Conservation (phyloP, 2,888 invertebrate genomes). For the Thymelicus acteon region DNA sequence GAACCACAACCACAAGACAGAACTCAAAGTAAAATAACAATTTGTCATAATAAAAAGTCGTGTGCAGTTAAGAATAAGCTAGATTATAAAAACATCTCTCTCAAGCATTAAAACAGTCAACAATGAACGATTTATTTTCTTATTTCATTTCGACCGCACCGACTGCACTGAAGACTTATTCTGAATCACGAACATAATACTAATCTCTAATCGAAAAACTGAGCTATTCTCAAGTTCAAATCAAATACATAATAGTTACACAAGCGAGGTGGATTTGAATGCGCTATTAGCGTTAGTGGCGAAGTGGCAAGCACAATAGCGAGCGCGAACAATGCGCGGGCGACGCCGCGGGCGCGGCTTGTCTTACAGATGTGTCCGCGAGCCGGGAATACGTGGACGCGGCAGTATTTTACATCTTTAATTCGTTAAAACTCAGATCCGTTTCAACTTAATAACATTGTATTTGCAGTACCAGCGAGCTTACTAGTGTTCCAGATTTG, state of each 20-base stretch:
- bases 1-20: no score
- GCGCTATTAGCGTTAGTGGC: slow-evolving; percentile 43
- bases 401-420: background rate
- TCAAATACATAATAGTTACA: slow-evolving; percentile 40
- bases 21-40: no score
- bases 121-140: slow-evolving; percentile 6
- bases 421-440: no score
- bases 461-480: no score
- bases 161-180: slow-evolving; percentile 1
- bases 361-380: slow-evolving; percentile 20
- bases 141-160: background rate
- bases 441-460: no score
- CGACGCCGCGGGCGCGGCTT: slow-evolving; percentile 48
- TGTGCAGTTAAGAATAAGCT: no score
- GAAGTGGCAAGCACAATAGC: slow-evolving; percentile 63
- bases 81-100: background rate
- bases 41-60: no score
- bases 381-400: background rate
- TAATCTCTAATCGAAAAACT: slow-evolving; percentile 34
- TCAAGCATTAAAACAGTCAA: background rate
- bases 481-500: no score
- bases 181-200: slow-evolving; percentile 22
- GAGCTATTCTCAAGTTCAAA: slow-evolving; percentile 37
- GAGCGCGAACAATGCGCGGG: slow-evolving; percentile 56
- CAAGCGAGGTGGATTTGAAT: slow-evolving; percentile 41